These are phyloP conservation scores for Lasioglossum morio DNA, from an alignment of 2,888 invertebrate species.

Conservation along the genomic window DNA sequence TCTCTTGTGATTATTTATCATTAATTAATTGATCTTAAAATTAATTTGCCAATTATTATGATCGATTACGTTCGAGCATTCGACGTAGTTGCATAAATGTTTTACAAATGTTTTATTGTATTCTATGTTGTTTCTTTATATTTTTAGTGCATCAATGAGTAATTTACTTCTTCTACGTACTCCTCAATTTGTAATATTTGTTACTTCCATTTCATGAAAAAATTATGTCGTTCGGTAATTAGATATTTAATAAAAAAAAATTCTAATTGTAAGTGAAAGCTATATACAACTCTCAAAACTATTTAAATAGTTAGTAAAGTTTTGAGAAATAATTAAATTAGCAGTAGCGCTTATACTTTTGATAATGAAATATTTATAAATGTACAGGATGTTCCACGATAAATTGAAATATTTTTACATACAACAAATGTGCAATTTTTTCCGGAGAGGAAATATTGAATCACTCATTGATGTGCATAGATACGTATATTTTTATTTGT, in stretches of 20 bases:
- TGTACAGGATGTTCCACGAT: background rate
- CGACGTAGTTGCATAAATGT: slow-evolving; percentile 19
- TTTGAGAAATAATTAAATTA: background rate
- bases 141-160: slow-evolving; percentile 12
- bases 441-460: background rate
- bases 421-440: background rate
- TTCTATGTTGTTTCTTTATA: slow-evolving; percentile 23
- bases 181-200: background rate
- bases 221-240: background rate
- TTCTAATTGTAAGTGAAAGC: no score
- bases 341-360: background rate
- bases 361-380: background rate
- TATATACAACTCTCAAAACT: background rate
- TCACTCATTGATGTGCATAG: background rate
- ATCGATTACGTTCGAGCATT: background rate
- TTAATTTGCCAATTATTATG: background rate
- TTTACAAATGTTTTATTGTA: slow-evolving; percentile 30
- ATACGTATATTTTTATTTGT: background rate
- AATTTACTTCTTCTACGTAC: background rate
- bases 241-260: background rate
- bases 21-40: background rate
- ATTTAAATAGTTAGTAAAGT: background rate
- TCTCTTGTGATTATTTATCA: slow-evolving; percentile 11
- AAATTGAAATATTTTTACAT: background rate
- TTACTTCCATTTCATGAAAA: background rate